Evolutionary conservation across 2,797 vertebrate genomes (phyloP), one percentile per base, ranked within the genome.

Genomic region (Taenioides sp.): DNA sequence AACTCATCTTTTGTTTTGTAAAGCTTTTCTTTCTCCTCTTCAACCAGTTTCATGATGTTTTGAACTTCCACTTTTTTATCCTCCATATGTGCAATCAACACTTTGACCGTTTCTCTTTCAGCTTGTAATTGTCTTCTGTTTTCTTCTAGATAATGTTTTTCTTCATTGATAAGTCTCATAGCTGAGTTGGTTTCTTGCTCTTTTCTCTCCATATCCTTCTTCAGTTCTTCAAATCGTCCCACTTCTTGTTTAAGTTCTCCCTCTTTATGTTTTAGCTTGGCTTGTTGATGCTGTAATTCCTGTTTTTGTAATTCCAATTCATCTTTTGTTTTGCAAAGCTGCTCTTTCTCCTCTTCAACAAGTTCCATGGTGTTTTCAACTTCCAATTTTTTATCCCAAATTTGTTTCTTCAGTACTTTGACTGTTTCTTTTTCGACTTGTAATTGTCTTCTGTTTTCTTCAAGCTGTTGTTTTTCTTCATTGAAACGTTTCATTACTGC

Each of bases 401-500:
- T 17, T 20, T 65, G 5, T 28, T 5, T 3, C 23, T 20, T 17
- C 27, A 65, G 5, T 11, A 20, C 7, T 17, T 50, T 5, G 1
- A 65, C 22, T 18, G 18, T 7, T 23, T 65, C 63, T 65, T 7
- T 65, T 49, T 65, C 63, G 11, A 3, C 22, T 17, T 49, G 37
- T 27, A 65, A 28, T 17, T 64, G 37, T 64, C 11, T 43, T 43
- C 11, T 40, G 62, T 7, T 43, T 23, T 25, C 37, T 49, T 65
- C 14, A 20, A 65, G 22, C 7, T 49, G 22, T 23, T 49, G 63
- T 49, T 65, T 65, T 7, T 65, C 64, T 65, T 65, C 23, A 28
- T 49, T 27, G 14, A 65, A 28, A 3, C 18, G 64, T 18, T 23
- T 65, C 7, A 3, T 65, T 6, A 16, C 43, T 12, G 22, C 3